Base-by-base conservation (phyloP, 1,140 invertebrate genomes). In the Sminthurinus signatus region DNA sequence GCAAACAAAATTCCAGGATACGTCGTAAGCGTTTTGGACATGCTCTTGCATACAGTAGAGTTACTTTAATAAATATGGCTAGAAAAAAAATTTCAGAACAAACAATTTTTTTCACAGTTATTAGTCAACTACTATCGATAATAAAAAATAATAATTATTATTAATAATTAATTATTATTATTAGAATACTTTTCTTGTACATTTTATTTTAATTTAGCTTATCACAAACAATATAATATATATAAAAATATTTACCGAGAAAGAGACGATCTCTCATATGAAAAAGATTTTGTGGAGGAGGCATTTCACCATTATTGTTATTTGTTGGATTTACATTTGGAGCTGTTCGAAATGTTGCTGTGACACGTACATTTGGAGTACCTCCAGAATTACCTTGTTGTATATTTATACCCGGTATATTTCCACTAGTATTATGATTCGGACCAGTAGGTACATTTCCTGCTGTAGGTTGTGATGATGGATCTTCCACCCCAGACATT, bases 181-280 rank as follows among this genome's bases (percentile, higher is more conserved):
- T n/a, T n/a, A n/a, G n/a, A n/a, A n/a, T n/a, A n/a, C n/a, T n/a
- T n/a, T n/a, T n/a, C n/a, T n/a, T n/a, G n/a, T n/a, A n/a, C n/a
- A n/a, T n/a, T n/a, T n/a, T n/a, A n/a, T n/a, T n/a, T n/a, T n/a
- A n/a, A n/a, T n/a, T n/a, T n/a, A n/a, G n/a, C n/a, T n/a, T n/a
- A n/a, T n/a, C n/a, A n/a, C n/a, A n/a, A n/a, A n/a, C n/a, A n/a
- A n/a, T n/a, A n/a, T n/a, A n/a, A n/a, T n/a, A n/a, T n/a, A n/a
- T n/a, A n/a, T n/a, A n/a, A n/a, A n/a, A n/a, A n/a, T n/a, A n/a
- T n/a, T n/a, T n/a, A n/a, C n/a, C n/a, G n/a, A n/a, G n/a, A n/a
- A 98, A 98, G n/a, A 97, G 80, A 68, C 93, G 83, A 74, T 98
- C 93, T 73, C 93, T 80, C 60, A 96, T 88, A 77, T 87, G 59